A percentile compares a stretch with the other conserved stretches of the same genome.
Conservation (phyloP, 2,113 vertebrate species). For the Hiodon tergisus region DNA sequence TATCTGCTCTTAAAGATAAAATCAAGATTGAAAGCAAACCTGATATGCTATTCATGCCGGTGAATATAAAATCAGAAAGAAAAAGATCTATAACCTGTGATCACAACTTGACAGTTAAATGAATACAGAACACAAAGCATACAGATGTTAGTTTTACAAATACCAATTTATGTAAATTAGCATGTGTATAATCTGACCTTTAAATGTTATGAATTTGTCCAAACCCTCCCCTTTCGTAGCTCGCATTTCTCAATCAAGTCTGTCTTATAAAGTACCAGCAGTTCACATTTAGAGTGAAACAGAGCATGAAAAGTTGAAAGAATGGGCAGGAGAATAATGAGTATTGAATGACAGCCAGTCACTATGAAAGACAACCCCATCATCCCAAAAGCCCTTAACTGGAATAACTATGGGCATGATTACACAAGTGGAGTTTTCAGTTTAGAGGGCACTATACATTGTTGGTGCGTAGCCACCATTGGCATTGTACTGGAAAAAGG, state of each 20-base stretch:
- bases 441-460: slow-evolving; percentile 7
- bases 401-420: background rate
- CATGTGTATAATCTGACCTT: background rate
- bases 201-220: slow-evolving; percentile 2
- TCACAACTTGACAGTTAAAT: too few species aligned
- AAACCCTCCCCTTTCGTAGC: too few species aligned
- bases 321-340: slow-evolving; percentile 19
- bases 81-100: slow-evolving; percentile 36
- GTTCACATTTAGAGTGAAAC: background rate
- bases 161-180: too few species aligned
- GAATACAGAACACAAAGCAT: too few species aligned
- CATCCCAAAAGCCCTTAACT: background rate
- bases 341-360: slow-evolving; percentile 21
- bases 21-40: slow-evolving; percentile 8
- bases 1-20: background rate
- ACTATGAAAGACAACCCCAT: slow-evolving; percentile 25
- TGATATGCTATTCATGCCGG: slow-evolving; percentile 3
- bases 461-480: slow-evolving; percentile 13
- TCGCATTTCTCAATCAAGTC: background rate
- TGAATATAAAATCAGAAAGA: too few species aligned
- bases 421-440: slow-evolving; percentile 14
- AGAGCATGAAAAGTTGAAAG: slow-evolving; percentile 6
- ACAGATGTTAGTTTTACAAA: too few species aligned
- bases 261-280: background rate
- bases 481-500: background rate